A percentile compares a stretch with the other conserved stretches of the same genome.
Evolutionary conservation across 2,888 invertebrate genomes (phyloP).

Genomic region (Dryococelus australis): DNA sequence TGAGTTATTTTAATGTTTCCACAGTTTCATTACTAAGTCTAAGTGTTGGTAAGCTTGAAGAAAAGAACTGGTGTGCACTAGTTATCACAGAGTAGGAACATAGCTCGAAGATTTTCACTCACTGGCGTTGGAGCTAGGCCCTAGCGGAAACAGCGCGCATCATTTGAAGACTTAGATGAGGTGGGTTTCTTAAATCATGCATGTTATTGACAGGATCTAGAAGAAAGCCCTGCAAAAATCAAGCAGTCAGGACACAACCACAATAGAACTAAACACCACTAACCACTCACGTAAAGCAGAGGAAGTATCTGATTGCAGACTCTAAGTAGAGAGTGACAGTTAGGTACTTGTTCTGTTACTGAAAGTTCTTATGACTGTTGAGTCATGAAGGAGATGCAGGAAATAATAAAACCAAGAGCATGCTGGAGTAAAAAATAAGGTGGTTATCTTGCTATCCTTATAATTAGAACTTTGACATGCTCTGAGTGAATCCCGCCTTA

Average conservation of each 20-base stretch:
- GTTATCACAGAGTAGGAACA: conserved; percentile 16
- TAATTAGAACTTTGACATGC: neutral
- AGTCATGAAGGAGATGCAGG: neutral
- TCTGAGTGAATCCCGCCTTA: neutral
- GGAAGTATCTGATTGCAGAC: neutral
- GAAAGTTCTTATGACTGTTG: neutral
- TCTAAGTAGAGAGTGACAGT: too few relatives aligned
- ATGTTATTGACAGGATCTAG: neutral
- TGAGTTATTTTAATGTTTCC: neutral
- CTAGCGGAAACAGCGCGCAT: neutral
- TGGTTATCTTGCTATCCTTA: neutral
- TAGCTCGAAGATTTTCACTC: neutral
- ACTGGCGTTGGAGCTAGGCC: conserved; percentile 8
- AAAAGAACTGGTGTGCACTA: conserved; percentile 1
- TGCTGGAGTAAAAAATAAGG: neutral
- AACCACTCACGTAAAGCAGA: neutral
- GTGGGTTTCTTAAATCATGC: conserved; percentile 9
- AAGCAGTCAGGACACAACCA: neutral
- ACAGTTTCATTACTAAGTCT: neutral
- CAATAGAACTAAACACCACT: neutral
- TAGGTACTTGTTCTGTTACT: neutral
- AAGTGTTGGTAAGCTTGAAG: neutral
- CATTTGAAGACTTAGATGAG: neutral
- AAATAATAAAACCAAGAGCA: neutral
- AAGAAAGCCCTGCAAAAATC: conserved; percentile 1